Conservation (phyloP, 1,140 invertebrate genomes). For the Oryctes rhinoceros region DNA sequence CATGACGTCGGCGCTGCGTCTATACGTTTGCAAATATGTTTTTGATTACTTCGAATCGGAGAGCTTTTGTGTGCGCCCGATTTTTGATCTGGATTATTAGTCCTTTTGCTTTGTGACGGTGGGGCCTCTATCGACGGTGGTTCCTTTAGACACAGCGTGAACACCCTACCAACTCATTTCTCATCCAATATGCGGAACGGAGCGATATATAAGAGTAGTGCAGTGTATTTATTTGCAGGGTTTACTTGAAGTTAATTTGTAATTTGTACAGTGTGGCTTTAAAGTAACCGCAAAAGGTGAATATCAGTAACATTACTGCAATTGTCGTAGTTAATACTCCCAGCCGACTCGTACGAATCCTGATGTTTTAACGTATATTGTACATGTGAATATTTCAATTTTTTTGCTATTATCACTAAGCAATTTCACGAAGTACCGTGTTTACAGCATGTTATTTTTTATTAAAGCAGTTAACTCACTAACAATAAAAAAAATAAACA, state of each 20-base stretch:
- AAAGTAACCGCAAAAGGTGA: no score
- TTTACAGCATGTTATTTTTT: no score
- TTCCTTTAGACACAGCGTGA: slow-evolving; percentile 1
- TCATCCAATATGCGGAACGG: background rate
- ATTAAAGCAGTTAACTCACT: no score
- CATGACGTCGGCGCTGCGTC: background rate
- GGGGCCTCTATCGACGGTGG: background rate
- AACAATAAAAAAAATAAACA: no score
- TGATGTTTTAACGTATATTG: no score
- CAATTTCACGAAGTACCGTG: no score
- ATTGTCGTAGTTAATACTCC: no score
- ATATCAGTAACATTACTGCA: no score
- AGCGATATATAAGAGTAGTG: background rate
- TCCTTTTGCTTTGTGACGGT: slow-evolving; percentile 27
- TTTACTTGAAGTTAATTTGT: background rate
- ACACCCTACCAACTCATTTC: background rate
- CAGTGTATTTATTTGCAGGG: background rate
- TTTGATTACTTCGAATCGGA: slow-evolving; percentile 21
- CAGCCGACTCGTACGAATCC: no score
- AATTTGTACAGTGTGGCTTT: background rate
- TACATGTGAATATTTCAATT: background rate
- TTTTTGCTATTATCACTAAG: background rate
- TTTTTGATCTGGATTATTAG: slow-evolving; percentile 35
- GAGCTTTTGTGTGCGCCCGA: slow-evolving; percentile 23
- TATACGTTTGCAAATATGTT: slow-evolving; percentile 24